Conservation (phyloP, 2,888 invertebrate species). For the Watsonalla binaria region DNA sequence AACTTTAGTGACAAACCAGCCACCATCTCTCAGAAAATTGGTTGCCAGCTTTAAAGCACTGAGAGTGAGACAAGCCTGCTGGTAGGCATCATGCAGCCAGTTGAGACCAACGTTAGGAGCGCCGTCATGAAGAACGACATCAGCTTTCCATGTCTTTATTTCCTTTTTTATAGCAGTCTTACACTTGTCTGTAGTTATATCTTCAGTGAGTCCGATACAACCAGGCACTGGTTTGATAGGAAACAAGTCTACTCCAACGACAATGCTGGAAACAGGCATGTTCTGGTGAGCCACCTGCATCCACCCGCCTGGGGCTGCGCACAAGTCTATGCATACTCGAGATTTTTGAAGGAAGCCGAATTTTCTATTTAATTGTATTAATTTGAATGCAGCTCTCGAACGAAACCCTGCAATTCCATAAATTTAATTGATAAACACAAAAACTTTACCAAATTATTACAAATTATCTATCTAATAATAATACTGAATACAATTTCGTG, state of each 20-base stretch:
- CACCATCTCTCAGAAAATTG: slow-evolving; percentile 91
- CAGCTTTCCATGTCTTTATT: slow-evolving; percentile 97
- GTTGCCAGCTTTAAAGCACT: slow-evolving; percentile 95
- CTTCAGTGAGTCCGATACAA: slow-evolving; percentile 93
- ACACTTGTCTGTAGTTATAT: slow-evolving; percentile 98
- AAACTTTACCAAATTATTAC: background rate
- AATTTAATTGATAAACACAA: background rate
- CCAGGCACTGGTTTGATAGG: slow-evolving; percentile 93
- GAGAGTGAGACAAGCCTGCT: slow-evolving; percentile 94
- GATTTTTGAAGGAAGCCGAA: slow-evolving; percentile 98
- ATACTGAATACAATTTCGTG: background rate
- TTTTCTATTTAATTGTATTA: slow-evolving; percentile 97
- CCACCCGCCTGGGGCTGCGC: slow-evolving; percentile 99
- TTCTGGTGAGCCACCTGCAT: slow-evolving; percentile 98
- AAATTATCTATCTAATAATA: background rate
- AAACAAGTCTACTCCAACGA: slow-evolving; percentile 97
- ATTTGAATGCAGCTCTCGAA: slow-evolving; percentile 99
- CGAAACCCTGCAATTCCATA: slow-evolving; percentile 86
- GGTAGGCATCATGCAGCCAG: slow-evolving; percentile 98
- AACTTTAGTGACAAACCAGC: slow-evolving; percentile 99
- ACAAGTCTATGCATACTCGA: slow-evolving; percentile 97
- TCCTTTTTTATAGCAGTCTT: slow-evolving; percentile 88
- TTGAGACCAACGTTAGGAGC: slow-evolving; percentile 98
- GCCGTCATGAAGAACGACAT: slow-evolving; percentile 97
- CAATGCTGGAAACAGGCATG: slow-evolving; percentile 97